These are phyloP conservation scores for Bujurquina vittata DNA, from an alignment of 2,113 vertebrate species.

Conservation along the genomic window DNA sequence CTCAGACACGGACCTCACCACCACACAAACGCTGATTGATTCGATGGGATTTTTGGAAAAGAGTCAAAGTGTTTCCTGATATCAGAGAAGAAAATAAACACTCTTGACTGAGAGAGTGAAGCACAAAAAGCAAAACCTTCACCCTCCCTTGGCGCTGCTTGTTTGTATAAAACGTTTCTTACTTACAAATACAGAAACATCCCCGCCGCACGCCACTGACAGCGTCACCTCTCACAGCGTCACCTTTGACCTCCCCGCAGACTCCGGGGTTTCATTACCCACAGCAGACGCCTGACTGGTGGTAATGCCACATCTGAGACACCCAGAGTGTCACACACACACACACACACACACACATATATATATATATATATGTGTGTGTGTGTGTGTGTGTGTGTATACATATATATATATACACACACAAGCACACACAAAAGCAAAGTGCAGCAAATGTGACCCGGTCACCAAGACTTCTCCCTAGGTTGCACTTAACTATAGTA, in stretches of 20 bases:
- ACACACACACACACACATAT: background rate
- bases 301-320: constrained; percentile 42
- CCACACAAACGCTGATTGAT: constrained; percentile 50
- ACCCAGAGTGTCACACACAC: constrained; percentile 2
- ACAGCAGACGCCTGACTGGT: constrained; percentile 41
- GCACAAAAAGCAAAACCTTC: constrained; percentile 26
- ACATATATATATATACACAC: background rate
- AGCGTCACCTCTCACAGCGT: constrained; percentile 56
- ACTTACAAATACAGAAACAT: constrained; percentile 24
- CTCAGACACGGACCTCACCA: constrained; percentile 54
- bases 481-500: constrained; percentile 40
- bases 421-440: constrained; percentile 56
- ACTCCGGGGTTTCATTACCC: constrained; percentile 71
- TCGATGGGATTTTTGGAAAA: constrained; percentile 44
- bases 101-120: constrained; percentile 41
- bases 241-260: constrained; percentile 59
- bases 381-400: too few species aligned
- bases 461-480: constrained; percentile 28
- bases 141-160: constrained; percentile 4
- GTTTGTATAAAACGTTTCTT: constrained; percentile 41
- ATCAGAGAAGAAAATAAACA: constrained; percentile 66
- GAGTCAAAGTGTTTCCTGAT: constrained; percentile 49
- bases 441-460: constrained; percentile 27
- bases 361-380: background rate
- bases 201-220: background rate